Base-by-base conservation (phyloP, 1,140 invertebrate species). In the Temnothorax longispinosus region DNA sequence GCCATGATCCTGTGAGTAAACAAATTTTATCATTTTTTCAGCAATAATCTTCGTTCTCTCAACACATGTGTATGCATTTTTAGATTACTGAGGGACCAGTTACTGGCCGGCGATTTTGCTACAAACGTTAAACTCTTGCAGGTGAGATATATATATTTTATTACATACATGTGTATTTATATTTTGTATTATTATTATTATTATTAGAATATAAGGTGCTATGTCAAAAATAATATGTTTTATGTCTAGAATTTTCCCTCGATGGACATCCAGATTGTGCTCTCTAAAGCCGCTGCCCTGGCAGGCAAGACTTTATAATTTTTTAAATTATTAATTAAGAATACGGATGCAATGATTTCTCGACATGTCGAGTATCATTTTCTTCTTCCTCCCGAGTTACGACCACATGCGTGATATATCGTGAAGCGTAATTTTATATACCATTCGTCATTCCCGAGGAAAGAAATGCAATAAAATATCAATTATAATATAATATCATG, bases 1-100 rank as follows among this genome's bases (percentile, higher is more conserved):
- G 98, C 99, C 88, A 99, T 99, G 99, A 98, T 99, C 89, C 96
- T 99, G 98, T 99, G 96, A 97, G 98, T 97, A 27, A 58, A 84
- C 2, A 71, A 18, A 92, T 87, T 7, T 27, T 27, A 80, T 77
- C 35, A 13, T 52, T 8, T 35, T 56, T 52, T 18, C 15, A 47
- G 44, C 5, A 64, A n/a, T 58, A 67, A 64, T 41, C 13, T 35
- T 50, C 32, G 10, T 62, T 78, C 62, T 85, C 4, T 60, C 6
- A 69, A 7, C 8, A 65, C 0, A 2, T 65, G 18, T 21, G n/a
- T 54, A 15, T 47, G 65, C 52, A 38, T 87, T 86, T 90, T 77
- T 94, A 98, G 98, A 92, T 96, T 98, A 88, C 95, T 99, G 87
- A 96, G 98, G 93, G 96, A 98, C 85, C 97, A 98, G 91, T 96